Evolutionary conservation across 37 sponge, comb jelly and placozoan species (phyloP).

Genomic region (Halichondria panicea): DNA sequence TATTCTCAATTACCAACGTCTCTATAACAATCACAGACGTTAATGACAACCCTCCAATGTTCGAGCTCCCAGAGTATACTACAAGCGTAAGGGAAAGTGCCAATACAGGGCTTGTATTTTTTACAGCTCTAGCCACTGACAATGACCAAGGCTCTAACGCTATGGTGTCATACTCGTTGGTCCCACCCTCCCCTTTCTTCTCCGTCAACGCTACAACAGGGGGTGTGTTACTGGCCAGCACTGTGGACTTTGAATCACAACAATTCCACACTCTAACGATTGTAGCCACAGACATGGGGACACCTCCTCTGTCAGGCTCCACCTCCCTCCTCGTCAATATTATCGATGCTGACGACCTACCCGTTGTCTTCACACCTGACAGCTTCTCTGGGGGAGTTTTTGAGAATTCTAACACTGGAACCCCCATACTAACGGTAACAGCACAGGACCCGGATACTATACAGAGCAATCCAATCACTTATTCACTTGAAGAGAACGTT

Average conservation of each 20-base stretch:
- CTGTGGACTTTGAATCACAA: conserved; percentile 29
- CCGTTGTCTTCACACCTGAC: conserved; percentile 23
- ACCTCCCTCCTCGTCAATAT: conserved; percentile 6
- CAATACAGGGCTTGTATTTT: background rate
- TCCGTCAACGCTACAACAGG: conserved; percentile 28
- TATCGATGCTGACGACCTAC: conserved; percentile 34
- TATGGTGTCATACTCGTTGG: conserved; percentile 12
- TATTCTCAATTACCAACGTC: conserved; percentile 12
- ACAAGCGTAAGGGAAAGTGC: conserved; percentile 17
- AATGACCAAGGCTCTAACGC: conserved; percentile 37
- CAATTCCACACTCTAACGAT: conserved; percentile 4
- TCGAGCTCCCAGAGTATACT: background rate
- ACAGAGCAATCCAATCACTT: conserved; percentile 40
- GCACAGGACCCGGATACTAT: conserved; percentile 46
- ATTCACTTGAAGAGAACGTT: conserved; percentile 2
- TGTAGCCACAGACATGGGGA: conserved; percentile 24
- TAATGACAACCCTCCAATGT: conserved; percentile 50
- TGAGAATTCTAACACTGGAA: conserved; percentile 48
- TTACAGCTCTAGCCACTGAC: conserved; percentile 35
- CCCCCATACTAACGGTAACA: background rate
- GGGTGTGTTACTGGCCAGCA: background rate
- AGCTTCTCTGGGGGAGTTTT: conserved; percentile 41
- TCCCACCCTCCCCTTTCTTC: conserved; percentile 2
- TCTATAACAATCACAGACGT: conserved; percentile 38
- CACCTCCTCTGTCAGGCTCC: conserved; percentile 15